phyloP scores from a whole-genome alignment of 1,140 invertebrate genomes.

The Apocrypta bakeri region DNA sequence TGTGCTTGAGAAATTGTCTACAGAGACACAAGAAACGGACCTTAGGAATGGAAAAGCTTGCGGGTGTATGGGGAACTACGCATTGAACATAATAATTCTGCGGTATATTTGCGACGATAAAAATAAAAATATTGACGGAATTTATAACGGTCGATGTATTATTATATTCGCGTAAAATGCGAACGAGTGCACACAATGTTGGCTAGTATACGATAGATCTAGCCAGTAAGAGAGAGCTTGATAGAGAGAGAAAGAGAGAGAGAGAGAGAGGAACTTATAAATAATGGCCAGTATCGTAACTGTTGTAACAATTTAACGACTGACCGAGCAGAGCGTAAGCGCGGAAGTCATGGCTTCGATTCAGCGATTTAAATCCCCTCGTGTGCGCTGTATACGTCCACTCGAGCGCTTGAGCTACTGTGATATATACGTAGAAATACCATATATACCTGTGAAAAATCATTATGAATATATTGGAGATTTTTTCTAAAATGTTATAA shows the following conservation, averaged over 20 bases:
- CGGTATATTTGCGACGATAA: not conserved
- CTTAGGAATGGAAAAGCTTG: not conserved
- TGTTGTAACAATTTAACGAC: conserved; percentile 47
- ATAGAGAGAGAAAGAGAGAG: not conserved
- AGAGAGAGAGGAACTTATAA: conserved; percentile 4
- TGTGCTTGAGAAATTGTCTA: not conserved
- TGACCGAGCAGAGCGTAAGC: conserved; percentile 37
- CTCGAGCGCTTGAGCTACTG: not conserved
- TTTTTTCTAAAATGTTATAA: too few species aligned
- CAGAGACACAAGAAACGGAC: not conserved
- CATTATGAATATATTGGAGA: too few species aligned
- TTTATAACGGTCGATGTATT: conserved; percentile 4
- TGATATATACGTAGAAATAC: too few species aligned
- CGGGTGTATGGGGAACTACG: not conserved
- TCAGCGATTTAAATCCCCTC: conserved; percentile 44
- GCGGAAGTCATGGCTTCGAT: conserved; percentile 41
- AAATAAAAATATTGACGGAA: conserved; percentile 20
- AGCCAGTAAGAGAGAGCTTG: not conserved
- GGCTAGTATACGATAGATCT: not conserved
- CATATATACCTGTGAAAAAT: too few species aligned
- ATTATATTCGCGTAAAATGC: not conserved
- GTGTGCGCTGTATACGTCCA: not conserved
- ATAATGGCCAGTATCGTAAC: conserved; percentile 31
- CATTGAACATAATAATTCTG: not conserved
- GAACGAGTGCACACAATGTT: not conserved